A percentile compares a stretch with the other conserved stretches of the same genome.
Evolutionary conservation across 1,140 invertebrate species (phyloP).

Genomic region (Drosophila neocordata): DNA sequence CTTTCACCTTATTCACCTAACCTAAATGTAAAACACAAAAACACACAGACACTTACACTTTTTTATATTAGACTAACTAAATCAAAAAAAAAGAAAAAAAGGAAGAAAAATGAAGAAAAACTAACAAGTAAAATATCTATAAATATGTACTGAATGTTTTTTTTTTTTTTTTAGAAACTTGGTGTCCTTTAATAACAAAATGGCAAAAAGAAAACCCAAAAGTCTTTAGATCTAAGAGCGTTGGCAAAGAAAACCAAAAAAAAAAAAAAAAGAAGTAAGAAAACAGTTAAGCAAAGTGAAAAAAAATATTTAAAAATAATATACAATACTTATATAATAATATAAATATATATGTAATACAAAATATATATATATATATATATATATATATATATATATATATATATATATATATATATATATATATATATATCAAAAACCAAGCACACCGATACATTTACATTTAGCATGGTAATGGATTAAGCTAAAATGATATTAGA

Average conservation of each 20-base stretch:
- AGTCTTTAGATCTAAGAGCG: constrained; percentile 4
- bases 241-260: constrained; percentile 5
- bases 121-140: constrained; percentile 55
- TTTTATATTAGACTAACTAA: constrained; percentile 35
- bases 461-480: constrained; percentile 70
- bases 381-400: background rate
- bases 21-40: constrained; percentile 24
- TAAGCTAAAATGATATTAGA: constrained; percentile 52
- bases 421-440: constrained; percentile 50
- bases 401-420: constrained; percentile 56
- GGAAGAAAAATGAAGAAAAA: no score
- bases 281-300: constrained; percentile 4
- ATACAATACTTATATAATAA: constrained; percentile 26
- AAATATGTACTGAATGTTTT: constrained; percentile 71
- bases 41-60: constrained; percentile 19
- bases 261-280: no score
- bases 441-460: constrained; percentile 78
- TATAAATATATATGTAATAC: no score
- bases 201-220: background rate
- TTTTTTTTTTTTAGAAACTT: constrained; percentile 39
- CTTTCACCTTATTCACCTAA: constrained; percentile 20
- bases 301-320: constrained; percentile 36
- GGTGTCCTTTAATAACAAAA: constrained; percentile 60
- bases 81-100: constrained; percentile 33
- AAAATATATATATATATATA: constrained; percentile 48